Base-by-base conservation (phyloP, 2,797 vertebrate genomes). In the Knipowitschia caucasica region DNA sequence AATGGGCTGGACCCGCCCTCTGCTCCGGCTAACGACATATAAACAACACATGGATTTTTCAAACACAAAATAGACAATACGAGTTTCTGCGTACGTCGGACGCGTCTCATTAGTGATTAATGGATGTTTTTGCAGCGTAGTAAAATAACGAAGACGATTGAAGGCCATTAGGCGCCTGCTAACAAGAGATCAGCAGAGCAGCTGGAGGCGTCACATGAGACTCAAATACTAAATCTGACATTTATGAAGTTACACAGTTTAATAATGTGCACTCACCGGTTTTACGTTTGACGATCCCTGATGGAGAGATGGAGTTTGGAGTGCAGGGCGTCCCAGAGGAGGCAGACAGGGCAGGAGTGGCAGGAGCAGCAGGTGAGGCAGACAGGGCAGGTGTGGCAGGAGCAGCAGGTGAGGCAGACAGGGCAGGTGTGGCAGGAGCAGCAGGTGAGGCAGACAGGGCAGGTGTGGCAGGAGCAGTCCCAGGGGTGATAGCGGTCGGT, bases 191-290 rank as follows among this genome's bases (percentile, higher is more conserved):
- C 66, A 74, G 53, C 61, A 29, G 60, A 81, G 59, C 7, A 12
- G 69, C 73, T 67, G 0, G 5, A 49, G 62, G 68, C 53, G 12
- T 75, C 46, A 54, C 7, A 29, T 18, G 10, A 29, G 10, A 20
- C n/a, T n/a, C n/a, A n/a, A n/a, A n/a, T n/a, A n/a, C n/a, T n/a
- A n/a, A n/a, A n/a, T n/a, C n/a, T n/a, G n/a, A n/a, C n/a, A n/a
- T n/a, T n/a, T n/a, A 34, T 34, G 9, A 39, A 20, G 2, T 0
- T 2, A 3, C 4, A 10, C 6, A 7, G 0, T 8, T 17, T 1
- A n/a, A n/a, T n/a, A n/a, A n/a, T n/a, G 12, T 29, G 5, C 1
- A 78, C 86, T 66, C 50, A 95, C 94, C 94, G 0, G 94, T 95
- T 60, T 78, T 91, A 20, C 94, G 92, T 74, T 92, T 93, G 0